A percentile compares a stretch with the other conserved stretches of the same genome.
Evolutionary conservation across 2,888 invertebrate species (phyloP).

Genomic region (Drosophila austrosaltans): DNA sequence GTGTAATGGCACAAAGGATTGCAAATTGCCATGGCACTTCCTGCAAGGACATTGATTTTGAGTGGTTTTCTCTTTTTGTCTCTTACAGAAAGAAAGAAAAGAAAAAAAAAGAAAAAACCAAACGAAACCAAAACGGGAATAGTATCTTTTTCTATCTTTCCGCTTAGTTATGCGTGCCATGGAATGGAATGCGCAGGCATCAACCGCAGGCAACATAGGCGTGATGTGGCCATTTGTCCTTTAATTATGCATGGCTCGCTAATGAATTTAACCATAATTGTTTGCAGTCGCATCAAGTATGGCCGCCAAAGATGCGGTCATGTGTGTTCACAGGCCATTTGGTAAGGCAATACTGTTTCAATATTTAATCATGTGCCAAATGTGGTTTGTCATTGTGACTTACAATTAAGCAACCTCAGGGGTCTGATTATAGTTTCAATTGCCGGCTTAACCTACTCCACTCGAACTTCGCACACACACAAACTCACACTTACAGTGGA

Average conservation of each 20-base stretch:
- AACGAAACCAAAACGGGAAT: no score
- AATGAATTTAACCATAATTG: conserved; percentile 57
- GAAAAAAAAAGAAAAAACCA: no score
- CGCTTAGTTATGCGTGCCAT: conserved; percentile 24
- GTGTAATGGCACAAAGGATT: conserved; percentile 82
- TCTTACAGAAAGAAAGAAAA: background rate
- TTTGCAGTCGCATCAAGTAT: conserved; percentile 39
- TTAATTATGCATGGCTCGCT: conserved; percentile 54
- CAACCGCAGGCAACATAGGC: conserved; percentile 24
- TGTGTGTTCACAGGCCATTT: conserved; percentile 14
- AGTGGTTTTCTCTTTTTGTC: conserved; percentile 34
- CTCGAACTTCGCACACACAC: background rate
- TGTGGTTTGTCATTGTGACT: conserved; percentile 41
- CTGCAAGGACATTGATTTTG: conserved; percentile 72
- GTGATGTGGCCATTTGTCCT: conserved; percentile 34
- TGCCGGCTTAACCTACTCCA: background rate
- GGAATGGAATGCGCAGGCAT: background rate
- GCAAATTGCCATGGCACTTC: conserved; percentile 79
- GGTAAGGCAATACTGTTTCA: conserved; percentile 36
- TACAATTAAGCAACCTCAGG: conserved; percentile 28
- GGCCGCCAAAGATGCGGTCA: conserved; percentile 37
- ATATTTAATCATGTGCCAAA: conserved; percentile 60
- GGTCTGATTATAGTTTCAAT: conserved; percentile 31
- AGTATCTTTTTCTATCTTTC: conserved; percentile 15
- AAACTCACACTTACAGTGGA: background rate